Evolutionary conservation across 2,888 invertebrate species (phyloP), one percentile per base, ranked within the genome.

Genomic region (Lasioglossum figueresi): DNA sequence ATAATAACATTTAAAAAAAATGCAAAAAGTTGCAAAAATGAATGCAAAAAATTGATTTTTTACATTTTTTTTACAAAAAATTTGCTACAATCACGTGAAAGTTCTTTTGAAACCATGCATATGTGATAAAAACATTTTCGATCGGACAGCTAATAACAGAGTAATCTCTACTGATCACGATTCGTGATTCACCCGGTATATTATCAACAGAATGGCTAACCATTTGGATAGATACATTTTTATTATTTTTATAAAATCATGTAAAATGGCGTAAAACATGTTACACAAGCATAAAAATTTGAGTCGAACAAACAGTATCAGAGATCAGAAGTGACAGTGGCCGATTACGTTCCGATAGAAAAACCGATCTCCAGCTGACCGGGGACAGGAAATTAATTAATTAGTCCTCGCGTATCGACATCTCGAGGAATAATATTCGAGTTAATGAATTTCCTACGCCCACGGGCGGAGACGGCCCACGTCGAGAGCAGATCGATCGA

Each of bases 371-470:
- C n/a, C 68, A 12, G 43, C 40, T 19, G 45, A 31, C 45, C 8
- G 19, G 19, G 2, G 48, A 34, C 75, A 81, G 80, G 78, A 85
- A 86, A 88, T 87, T 87, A 85, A 87, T 89, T 89, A 87, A 89
- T 87, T 87, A 86, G 31, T 78, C 37, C 72, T 71, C 76, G 82
- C 76, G 79, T 75, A 76, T 83, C 77, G 84, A 79, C 87, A 72
- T 84, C 77, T 78, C 40, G 75, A 70, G 75, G 87, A 84, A 87
- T 88, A 88, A 74, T 70, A 79, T 78, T 78, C 80, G 80, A 66
- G 75, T 85, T 84, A 81, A 89, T 89, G 85, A 86, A 89, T 89
- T 86, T 85, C 78, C 76, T 83, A 83, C 90, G 79, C 89, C 89
- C 82, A 89, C 89, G 66, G 45, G 45, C 59, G n/a, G 37, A 34